phyloP scores from a whole-genome alignment of 2,113 vertebrate species.

The Climacteris rufus region DNA sequence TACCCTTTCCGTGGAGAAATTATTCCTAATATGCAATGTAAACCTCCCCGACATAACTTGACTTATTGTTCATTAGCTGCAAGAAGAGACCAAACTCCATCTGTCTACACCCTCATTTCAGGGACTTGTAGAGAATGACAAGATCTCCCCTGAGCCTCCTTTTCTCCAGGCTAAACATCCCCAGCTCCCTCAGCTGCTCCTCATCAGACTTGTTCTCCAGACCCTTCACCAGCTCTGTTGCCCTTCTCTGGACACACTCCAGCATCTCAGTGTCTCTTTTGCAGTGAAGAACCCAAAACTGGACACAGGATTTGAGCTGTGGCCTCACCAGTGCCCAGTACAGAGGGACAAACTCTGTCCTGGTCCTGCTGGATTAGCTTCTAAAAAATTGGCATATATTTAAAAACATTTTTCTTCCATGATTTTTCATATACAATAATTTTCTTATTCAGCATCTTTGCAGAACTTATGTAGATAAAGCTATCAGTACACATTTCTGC shows the following conservation, averaged over 20 bases:
- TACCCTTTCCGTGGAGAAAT: no score
- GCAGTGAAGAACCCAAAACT: background rate
- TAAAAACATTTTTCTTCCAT: background rate
- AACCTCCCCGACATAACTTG: background rate
- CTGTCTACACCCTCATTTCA: background rate
- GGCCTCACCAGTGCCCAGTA: background rate
- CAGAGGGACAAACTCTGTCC: background rate
- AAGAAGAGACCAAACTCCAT: no score
- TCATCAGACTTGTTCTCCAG: background rate
- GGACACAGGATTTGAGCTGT: no score
- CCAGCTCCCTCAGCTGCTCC: background rate
- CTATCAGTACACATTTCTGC: background rate
- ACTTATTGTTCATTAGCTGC: background rate
- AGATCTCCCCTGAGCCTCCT: background rate
- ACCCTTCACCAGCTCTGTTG: background rate
- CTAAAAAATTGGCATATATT: background rate
- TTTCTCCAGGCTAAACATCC: background rate
- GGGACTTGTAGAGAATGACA: background rate
- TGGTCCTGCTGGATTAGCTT: background rate
- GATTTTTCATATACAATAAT: background rate
- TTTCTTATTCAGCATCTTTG: background rate
- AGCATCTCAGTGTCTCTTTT: background rate
- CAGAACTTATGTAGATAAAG: background rate
- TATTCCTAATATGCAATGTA: background rate
- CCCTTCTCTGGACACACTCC: background rate